Conservation (phyloP, 2,797 vertebrate species). For the Pipistrellus pipistrellus region DNA sequence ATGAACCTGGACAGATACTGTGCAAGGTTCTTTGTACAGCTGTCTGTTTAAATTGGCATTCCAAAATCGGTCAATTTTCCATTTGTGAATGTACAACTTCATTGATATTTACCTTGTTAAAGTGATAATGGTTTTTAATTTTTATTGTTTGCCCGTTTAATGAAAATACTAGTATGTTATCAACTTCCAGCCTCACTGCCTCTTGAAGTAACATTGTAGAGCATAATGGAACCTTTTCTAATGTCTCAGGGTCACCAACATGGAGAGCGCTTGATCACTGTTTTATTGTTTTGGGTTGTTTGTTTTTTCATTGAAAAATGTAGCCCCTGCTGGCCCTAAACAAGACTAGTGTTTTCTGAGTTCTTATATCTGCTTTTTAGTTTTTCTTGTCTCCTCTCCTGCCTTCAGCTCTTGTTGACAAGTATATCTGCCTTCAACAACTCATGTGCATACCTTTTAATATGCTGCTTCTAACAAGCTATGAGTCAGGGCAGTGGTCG, state of each 20-base stretch:
- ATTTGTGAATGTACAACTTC: constrained; percentile 32
- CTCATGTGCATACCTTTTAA: constrained; percentile 31
- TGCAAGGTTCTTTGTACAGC: not conserved
- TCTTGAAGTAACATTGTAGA: constrained; percentile 30
- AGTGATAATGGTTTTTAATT: not conserved
- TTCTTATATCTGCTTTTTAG: constrained; percentile 29
- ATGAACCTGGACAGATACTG: not conserved
- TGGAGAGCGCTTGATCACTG: not conserved
- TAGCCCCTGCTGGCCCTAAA: not conserved
- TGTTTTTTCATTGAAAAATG: constrained; percentile 20
- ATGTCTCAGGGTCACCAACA: constrained; percentile 27
- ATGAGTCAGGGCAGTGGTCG: not conserved
- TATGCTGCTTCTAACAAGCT: constrained; percentile 69
- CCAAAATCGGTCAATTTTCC: not conserved
- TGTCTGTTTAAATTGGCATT: not conserved
- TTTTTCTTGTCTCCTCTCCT: constrained; percentile 59
- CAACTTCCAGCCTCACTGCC: not conserved
- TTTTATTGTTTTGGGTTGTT: not conserved
- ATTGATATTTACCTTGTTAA: constrained; percentile 9
- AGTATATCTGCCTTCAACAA: constrained; percentile 46
- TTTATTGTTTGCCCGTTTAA: not conserved
- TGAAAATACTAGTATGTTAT: constrained; percentile 16
- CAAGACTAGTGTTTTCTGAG: constrained; percentile 51
- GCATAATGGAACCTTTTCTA: constrained; percentile 38
- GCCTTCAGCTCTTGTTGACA: constrained; percentile 57